Evolutionary conservation across 2,888 invertebrate genomes (phyloP).

Genomic region (Apomyelois bistriatella): DNA sequence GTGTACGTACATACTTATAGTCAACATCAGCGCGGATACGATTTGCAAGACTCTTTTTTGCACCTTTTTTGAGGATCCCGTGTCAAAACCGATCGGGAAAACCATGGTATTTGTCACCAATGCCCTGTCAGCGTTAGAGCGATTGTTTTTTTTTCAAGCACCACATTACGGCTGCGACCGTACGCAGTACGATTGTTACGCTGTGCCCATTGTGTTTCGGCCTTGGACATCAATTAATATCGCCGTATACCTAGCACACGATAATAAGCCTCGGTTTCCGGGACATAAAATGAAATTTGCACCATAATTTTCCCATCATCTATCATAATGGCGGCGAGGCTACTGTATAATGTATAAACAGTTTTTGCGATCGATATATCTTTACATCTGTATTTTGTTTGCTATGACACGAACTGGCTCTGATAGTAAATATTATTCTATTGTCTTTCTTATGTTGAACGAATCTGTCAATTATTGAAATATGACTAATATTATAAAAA

Average conservation of each 20-base stretch:
- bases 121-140: slow-evolving; percentile 1
- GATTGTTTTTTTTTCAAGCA: slow-evolving; percentile 23
- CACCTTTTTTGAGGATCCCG: background rate
- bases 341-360: slow-evolving; percentile 1
- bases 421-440: background rate
- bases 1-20: no score
- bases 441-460: background rate
- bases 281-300: slow-evolving; percentile 32
- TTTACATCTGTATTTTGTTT: background rate
- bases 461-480: background rate
- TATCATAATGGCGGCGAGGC: background rate
- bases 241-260: slow-evolving; percentile 35
- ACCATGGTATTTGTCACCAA: background rate
- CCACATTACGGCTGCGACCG: slow-evolving; percentile 23
- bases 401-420: background rate
- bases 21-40: no score
- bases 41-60: background rate
- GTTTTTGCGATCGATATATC: slow-evolving; percentile 1
- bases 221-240: slow-evolving; percentile 47
- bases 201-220: slow-evolving; percentile 36
- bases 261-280: slow-evolving; percentile 39
- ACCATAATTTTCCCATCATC: slow-evolving; percentile 19
- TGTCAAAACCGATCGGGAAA: background rate
- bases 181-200: slow-evolving; percentile 25
- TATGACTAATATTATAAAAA: background rate